These are phyloP conservation scores for Peromyscus maniculatus DNA, from an alignment of 2,113 vertebrate species.

Conservation along the genomic window DNA sequence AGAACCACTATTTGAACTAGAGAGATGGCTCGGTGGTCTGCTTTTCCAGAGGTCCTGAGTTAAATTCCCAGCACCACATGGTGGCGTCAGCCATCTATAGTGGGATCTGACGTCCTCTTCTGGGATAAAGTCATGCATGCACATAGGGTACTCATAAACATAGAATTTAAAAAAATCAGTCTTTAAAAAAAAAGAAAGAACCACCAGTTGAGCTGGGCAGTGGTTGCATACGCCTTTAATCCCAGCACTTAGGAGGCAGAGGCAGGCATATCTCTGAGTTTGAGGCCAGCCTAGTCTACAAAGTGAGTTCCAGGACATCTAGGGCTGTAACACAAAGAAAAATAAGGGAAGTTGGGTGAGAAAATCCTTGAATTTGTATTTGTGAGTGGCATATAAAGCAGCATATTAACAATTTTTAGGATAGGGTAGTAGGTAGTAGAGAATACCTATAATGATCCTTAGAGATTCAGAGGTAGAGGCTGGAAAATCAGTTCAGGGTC, in stretches of 20 bases:
- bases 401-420: constrained; percentile 28
- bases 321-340: no score
- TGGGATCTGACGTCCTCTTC: neutral
- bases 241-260: no score
- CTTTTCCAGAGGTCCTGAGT: neutral
- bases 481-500: neutral
- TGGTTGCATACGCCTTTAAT: no score
- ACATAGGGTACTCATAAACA: neutral
- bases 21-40: neutral
- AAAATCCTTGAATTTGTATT: constrained; percentile 20
- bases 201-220: no score
- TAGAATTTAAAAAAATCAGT: neutral
- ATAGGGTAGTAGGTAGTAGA: no score
- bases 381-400: neutral
- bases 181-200: neutral
- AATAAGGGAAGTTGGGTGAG: neutral
- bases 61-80: neutral
- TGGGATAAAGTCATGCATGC: neutral
- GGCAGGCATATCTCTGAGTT: no score
- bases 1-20: neutral
- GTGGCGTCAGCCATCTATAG: neutral
- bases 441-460: neutral
- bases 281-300: no score
- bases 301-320: no score
- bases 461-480: neutral